These are phyloP conservation scores for Volucella inanis DNA, from an alignment of 2,888 invertebrate genomes.

Conservation along the genomic window DNA sequence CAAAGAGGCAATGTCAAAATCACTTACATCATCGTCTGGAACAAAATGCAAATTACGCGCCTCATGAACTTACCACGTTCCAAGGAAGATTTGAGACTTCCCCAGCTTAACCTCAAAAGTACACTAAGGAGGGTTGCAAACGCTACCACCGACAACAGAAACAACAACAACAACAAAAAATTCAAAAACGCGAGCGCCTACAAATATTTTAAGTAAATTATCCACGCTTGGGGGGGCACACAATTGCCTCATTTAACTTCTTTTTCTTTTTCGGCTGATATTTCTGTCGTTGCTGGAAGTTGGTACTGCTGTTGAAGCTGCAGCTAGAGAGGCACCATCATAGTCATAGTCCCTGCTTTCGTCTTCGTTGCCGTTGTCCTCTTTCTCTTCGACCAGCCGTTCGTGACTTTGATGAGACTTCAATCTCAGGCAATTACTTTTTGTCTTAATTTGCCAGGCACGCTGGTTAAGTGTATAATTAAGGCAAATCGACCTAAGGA, in stretches of 20 bases:
- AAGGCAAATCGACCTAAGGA: slow-evolving; percentile 71
- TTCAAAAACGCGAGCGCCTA: slow-evolving; percentile 50
- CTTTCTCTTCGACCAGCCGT: neutral
- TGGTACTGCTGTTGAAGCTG: neutral
- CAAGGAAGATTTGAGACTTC: neutral
- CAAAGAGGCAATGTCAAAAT: slow-evolving; percentile 44
- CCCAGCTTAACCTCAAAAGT: slow-evolving; percentile 32
- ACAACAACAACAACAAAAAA: slow-evolving; percentile 26
- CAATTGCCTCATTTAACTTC: slow-evolving; percentile 70
- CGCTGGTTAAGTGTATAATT: slow-evolving; percentile 69
- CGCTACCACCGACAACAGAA: neutral
- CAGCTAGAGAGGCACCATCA: neutral
- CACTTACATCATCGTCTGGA: slow-evolving; percentile 53
- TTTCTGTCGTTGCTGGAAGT: slow-evolving; percentile 1
- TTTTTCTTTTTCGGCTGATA: neutral
- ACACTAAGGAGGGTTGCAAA: neutral
- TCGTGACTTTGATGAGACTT: slow-evolving; percentile 73
- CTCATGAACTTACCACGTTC: slow-evolving; percentile 36
- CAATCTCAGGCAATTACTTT: slow-evolving; percentile 75
- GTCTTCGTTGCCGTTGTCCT: too few species aligned
- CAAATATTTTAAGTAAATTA: slow-evolving; percentile 72
- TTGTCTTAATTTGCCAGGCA: slow-evolving; percentile 73
- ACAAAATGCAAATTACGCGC: slow-evolving; percentile 54
- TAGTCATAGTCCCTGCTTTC: neutral
- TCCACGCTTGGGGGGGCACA: slow-evolving; percentile 70